Evolutionary conservation across 1,140 invertebrate species (phyloP).

Genomic region (Mercenaria mercenaria): DNA sequence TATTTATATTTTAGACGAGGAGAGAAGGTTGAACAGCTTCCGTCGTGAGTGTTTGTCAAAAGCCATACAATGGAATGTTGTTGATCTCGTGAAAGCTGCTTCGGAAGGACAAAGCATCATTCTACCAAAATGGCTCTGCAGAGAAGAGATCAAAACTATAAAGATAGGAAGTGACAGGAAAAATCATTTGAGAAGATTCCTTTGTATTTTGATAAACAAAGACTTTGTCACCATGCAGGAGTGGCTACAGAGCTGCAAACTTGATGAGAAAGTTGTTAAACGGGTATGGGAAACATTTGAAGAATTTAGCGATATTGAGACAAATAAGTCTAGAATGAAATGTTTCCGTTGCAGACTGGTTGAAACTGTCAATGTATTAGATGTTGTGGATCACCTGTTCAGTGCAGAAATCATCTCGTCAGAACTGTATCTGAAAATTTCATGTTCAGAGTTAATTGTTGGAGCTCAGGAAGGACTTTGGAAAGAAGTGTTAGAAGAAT

Average conservation of each 20-base stretch:
- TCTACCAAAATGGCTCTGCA: not conserved
- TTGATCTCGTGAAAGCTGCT: not conserved
- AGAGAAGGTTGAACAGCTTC: not conserved
- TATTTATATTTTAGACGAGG: slow-evolving; percentile 15
- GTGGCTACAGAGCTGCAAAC: not conserved
- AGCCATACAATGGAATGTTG: slow-evolving; percentile 17
- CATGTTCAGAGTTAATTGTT: not conserved
- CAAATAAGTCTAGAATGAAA: not conserved
- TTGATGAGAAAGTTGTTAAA: not conserved
- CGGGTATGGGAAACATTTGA: not conserved
- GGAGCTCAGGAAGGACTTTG: slow-evolving; percentile 7
- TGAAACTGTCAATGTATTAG: not conserved
- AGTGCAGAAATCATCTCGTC: not conserved
- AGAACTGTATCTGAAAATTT: not conserved
- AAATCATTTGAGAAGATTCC: not conserved
- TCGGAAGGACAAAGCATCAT: not conserved
- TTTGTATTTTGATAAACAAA: not conserved
- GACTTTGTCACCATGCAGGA: not conserved
- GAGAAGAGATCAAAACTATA: not conserved
- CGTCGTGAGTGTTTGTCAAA: slow-evolving; percentile 8
- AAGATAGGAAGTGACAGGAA: not conserved
- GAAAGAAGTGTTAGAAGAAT: not conserved
- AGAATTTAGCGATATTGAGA: slow-evolving; percentile 1
- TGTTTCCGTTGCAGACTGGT: not conserved
- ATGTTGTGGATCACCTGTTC: not conserved